Base-by-base conservation (phyloP, 2,113 vertebrate species). In the Phylloscopus trochilus region DNA sequence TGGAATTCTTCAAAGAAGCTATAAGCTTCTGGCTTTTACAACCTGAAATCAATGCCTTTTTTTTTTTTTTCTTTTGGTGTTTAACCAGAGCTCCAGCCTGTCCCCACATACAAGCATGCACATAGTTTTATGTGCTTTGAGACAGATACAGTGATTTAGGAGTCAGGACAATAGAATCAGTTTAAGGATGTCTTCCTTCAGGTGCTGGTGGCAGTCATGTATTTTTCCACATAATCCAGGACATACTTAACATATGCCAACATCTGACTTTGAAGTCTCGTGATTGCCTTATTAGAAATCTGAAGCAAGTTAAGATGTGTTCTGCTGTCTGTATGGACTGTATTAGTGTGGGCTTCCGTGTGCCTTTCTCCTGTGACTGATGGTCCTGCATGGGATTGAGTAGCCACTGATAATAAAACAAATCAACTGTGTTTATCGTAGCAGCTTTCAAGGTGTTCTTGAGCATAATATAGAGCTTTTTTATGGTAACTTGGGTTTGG, bases 131-230 rank as follows among this genome's bases (percentile, higher is more conserved):
- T 10, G 2, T 74, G 31, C 35, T 68, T 41, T 67, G 47, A 73
- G 59, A 43, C 9, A 33, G 17, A 31, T 44, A 28, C 9, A 39
- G 39, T 51, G 49, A 41, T 62, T 39, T 56, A 31, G 66, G 62
- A 82, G 31, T 66, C 44, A 23, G 60, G 49, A 79, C 15, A 60
- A 19, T 2, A 41, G 35, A 75, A 62, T 11, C 24, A 62, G 3
- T 79, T 83, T 7, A 53, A 21, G 20, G 17, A 46, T 73, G 4
- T 67, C 26, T 58, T 75, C 60, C 14, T 72, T 86, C 52, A 31
- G 20, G 44, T 64, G 68, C 26, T 55, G 31, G 7, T 21, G 49
- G 8, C 0, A 0, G 9, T 79, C 22, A 33, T 47, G 23, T 63
- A 11, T 27, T 76, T 76, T 59, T 63, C 28, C 10, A 19, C 5